Evolutionary conservation across 2,888 invertebrate species (phyloP), one percentile per base, ranked within the genome.

Genomic region (Rhogogaster chlorosoma): DNA sequence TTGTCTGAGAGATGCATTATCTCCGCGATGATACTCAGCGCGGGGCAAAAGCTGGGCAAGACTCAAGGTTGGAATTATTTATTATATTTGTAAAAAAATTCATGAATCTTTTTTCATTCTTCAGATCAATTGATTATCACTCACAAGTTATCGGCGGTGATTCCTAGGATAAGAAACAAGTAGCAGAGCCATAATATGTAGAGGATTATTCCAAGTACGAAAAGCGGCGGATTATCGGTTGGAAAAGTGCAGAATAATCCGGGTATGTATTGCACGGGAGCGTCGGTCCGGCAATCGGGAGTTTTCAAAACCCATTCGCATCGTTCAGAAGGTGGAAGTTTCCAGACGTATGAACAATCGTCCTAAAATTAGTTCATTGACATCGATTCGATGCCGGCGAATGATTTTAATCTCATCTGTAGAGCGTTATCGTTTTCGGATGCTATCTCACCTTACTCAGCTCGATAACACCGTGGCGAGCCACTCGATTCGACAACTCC

Each of bases 101-200:
- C n/a, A n/a, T n/a, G n/a, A n/a, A n/a, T n/a, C n/a, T n/a, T n/a
- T n/a, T n/a, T n/a, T n/a, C n/a, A n/a, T n/a, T n/a, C n/a, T n/a
- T n/a, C n/a, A n/a, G n/a, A n/a, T n/a, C n/a, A n/a, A n/a, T n/a
- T n/a, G n/a, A n/a, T n/a, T n/a, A n/a, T 22, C 85, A 93, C 94
- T 94, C 93, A 96, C 95, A 95, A 95, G 91, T 94, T 94, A 90
- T 95, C 95, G 1, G 95, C 95, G 1, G 95, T 94, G 2, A 94
- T 94, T 2, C 94, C 95, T 75, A 95, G 92, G 29, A 94, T 94
- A 61, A 95, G 89, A 88, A 95, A 95, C 83, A 95, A 91, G 85
- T 95, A 93, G 1, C 94, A 83, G 87, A 95, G 92, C 94, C 94
- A 95, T 0, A 94, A 9, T 53, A 93, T 85, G 90, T 94, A 89